A percentile compares a stretch with the other conserved stretches of the same genome.
Conservation (phyloP, 2,888 invertebrate species). For the Spatulosminthurus flaviceps region DNA sequence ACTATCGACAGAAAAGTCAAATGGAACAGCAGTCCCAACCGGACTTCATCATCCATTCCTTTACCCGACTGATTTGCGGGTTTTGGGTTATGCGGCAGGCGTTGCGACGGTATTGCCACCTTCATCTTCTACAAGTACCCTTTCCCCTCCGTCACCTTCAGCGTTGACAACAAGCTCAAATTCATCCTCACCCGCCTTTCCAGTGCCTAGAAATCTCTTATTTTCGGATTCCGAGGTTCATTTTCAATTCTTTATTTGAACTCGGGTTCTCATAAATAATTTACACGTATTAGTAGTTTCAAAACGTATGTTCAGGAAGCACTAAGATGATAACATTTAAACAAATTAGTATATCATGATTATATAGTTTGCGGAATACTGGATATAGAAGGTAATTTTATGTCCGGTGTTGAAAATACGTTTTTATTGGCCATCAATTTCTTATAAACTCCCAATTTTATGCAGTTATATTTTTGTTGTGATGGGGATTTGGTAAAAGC, state of each 20-base stretch:
- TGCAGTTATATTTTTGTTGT: too few species aligned
- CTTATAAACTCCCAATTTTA: too few species aligned
- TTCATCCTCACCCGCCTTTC: conserved; percentile 50
- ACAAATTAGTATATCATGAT: too few species aligned
- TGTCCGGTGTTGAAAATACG: too few species aligned
- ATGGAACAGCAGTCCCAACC: conserved; percentile 52
- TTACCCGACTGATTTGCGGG: conserved; percentile 62
- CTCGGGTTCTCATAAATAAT: too few species aligned
- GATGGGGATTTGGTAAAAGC: too few species aligned
- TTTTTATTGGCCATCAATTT: too few species aligned
- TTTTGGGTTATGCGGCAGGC: conserved; percentile 61
- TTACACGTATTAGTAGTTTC: too few species aligned
- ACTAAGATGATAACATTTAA: too few species aligned
- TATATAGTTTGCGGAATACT: too few species aligned
- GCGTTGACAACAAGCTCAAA: conserved; percentile 49
- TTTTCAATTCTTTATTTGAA: background rate
- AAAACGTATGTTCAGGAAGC: too few species aligned
- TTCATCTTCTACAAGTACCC: conserved; percentile 40
- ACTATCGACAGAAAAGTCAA: conserved; percentile 57
- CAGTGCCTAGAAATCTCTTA: conserved; percentile 60
- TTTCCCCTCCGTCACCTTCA: conserved; percentile 56
- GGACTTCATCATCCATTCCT: conserved; percentile 60
- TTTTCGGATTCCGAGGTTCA: conserved; percentile 61
- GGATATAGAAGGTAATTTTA: too few species aligned
- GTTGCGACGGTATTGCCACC: conserved; percentile 50